Conservation (phyloP, 2,888 invertebrate genomes). For the Apamea monoglypha region DNA sequence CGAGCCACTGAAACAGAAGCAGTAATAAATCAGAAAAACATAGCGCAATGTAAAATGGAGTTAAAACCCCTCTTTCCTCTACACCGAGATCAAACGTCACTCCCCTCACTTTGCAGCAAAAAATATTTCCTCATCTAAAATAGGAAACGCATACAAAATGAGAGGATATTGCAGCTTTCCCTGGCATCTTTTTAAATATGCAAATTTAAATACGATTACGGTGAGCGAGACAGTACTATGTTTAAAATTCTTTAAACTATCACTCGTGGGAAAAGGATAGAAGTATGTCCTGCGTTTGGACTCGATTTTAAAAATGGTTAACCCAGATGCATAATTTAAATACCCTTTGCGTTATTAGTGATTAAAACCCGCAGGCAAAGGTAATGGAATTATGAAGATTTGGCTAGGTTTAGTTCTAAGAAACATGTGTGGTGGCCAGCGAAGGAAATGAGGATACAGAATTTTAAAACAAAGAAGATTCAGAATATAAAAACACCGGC, state of each 20-base stretch:
- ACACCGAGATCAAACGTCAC: constrained; percentile 65
- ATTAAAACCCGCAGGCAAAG: constrained; percentile 62
- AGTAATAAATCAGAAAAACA: constrained; percentile 20
- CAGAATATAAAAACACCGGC: not conserved
- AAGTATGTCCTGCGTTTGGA: constrained; percentile 36
- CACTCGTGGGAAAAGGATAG: constrained; percentile 64
- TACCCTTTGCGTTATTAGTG: constrained; percentile 65
- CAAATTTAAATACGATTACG: constrained; percentile 82
- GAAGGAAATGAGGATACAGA: constrained; percentile 20
- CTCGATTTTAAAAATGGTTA: constrained; percentile 69
- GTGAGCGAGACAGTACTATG: constrained; percentile 67
- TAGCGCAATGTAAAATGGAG: constrained; percentile 41
- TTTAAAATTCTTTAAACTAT: constrained; percentile 46
- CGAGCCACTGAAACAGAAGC: not conserved
- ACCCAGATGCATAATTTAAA: constrained; percentile 75
- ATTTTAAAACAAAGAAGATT: constrained; percentile 36
- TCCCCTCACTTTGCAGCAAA: constrained; percentile 59
- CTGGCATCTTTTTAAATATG: constrained; percentile 79
- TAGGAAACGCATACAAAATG: constrained; percentile 79
- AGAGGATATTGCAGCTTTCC: constrained; percentile 77
- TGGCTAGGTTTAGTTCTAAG: constrained; percentile 19
- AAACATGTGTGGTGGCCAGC: not conserved
- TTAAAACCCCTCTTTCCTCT: constrained; percentile 44
- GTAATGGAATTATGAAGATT: constrained; percentile 55
- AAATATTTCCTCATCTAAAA: constrained; percentile 74